These are phyloP conservation scores for Sebastes flavidus DNA, from an alignment of 2,797 vertebrate genomes.

Conservation along the genomic window DNA sequence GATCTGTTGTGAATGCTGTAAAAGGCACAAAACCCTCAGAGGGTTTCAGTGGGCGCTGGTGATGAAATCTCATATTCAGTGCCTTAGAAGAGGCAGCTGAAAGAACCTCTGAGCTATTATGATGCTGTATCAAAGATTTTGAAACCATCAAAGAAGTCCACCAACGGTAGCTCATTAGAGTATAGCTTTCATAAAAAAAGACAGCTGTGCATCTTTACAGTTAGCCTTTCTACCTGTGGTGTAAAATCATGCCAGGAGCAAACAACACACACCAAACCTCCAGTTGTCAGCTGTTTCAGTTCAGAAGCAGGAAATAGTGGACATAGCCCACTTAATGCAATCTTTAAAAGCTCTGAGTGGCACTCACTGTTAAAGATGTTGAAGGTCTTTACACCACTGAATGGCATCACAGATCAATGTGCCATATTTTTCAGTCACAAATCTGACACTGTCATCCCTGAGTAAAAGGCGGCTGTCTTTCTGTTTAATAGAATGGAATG, in stretches of 20 bases:
- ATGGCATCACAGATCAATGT: constrained; percentile 30
- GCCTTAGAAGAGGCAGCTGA: constrained; percentile 16
- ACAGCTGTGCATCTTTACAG: background rate
- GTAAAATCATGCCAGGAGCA: background rate
- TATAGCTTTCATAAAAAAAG: constrained; percentile 40
- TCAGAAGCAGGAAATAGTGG: background rate
- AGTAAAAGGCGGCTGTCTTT: constrained; percentile 17
- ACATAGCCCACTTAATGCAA: background rate
- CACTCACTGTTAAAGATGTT: background rate
- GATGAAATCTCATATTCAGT: constrained; percentile 22
- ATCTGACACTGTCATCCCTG: constrained; percentile 10
- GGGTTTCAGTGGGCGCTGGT: background rate
- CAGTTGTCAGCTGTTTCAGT: background rate
- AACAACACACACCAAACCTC: background rate
- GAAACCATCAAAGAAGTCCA: constrained; percentile 47
- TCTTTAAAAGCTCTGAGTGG: constrained; percentile 10
- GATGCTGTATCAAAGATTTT: constrained; percentile 22
- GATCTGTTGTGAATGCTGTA: constrained; percentile 3
- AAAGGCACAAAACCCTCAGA: constrained; percentile 5
- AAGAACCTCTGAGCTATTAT: constrained; percentile 36
- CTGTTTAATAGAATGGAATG: constrained; percentile 25
- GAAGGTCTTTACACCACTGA: background rate
- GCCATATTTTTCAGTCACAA: constrained; percentile 22
- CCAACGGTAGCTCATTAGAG: constrained; percentile 43
- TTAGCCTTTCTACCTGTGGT: constrained; percentile 3